These are phyloP conservation scores for Nettapus auritus DNA, from an alignment of 2,113 vertebrate genomes.

Conservation along the genomic window DNA sequence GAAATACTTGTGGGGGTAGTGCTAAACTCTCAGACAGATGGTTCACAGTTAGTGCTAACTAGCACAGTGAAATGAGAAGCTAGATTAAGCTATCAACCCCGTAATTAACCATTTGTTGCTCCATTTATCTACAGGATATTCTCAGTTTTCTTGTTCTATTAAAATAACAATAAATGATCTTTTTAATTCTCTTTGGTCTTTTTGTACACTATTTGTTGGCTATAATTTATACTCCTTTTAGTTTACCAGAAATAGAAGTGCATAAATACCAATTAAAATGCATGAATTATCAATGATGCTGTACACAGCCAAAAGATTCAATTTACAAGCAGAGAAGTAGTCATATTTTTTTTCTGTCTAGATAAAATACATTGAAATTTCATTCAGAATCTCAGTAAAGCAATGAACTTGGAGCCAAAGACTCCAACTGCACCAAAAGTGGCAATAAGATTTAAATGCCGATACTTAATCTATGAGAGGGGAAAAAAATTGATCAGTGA, in stretches of 20 bases:
- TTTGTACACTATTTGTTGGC: conserved; percentile 3
- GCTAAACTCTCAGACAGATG: conserved; percentile 74
- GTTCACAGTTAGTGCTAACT: conserved; percentile 71
- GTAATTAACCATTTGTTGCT: conserved; percentile 75
- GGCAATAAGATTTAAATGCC: neutral
- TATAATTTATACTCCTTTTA: conserved; percentile 42
- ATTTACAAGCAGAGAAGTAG: conserved; percentile 11
- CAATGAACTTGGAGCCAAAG: neutral
- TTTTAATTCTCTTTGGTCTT: conserved; percentile 31
- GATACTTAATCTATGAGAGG: neutral
- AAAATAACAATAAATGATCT: conserved; percentile 43
- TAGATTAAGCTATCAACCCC: conserved; percentile 70
- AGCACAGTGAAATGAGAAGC: conserved; percentile 69
- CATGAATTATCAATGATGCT: conserved; percentile 28
- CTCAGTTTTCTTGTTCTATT: conserved; percentile 36
- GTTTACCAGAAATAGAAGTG: conserved; percentile 23
- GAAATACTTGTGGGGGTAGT: conserved; percentile 71
- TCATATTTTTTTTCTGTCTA: neutral
- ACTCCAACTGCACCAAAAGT: neutral
- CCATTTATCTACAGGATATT: conserved; percentile 43
- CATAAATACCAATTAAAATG: conserved; percentile 49
- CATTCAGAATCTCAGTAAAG: conserved; percentile 6
- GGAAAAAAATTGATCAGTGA: neutral
- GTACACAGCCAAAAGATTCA: conserved; percentile 11
- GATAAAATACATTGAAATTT: conserved; percentile 3